Evolutionary conservation across 2,113 vertebrate species (phyloP), one percentile per base, ranked within the genome.

Genomic region (Parotia lawesii): DNA sequence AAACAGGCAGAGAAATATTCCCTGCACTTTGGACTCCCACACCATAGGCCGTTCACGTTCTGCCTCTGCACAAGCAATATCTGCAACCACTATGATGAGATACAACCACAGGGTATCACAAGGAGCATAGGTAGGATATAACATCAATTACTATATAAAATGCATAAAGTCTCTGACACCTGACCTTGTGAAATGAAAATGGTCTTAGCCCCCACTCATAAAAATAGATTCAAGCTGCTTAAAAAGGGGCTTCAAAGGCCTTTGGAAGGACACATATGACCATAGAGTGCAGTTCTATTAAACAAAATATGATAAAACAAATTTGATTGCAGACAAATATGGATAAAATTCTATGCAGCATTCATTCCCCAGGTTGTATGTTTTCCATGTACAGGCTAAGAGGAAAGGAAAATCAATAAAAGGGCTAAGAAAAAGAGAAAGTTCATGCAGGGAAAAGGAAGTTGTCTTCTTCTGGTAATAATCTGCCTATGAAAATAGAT

Each of bases 31-130:
- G 37, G 37, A 37, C 37, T 37, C 10, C 10, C 37, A 37, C 37
- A 37, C 37, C 37, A 37, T 5, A 40, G 10, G 17, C 11, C 1
- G 2, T 38, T 57, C 12, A 27, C 4, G 0, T 3, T n/a, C 45
- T 81, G 10, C 19, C 21, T 81, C 21, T 74, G 20, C 18, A 33
- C 5, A 2, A 10, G 21, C 21, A 38, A n/a, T 16, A 25, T 14
- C 22, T 66, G 28, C 29, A 74, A 2, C 13, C 3, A 13, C 18
- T 27, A 4, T 15, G 22, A 23, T 17, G 42, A 65, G 20, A 22
- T 19, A 21, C 3, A 67, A 33, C 13, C 23, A 42, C 38, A 57
- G 16, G 2, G 15, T 87, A 53, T 42, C 58, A 35, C 12, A 69
- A 65, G 54, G 18, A 71, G 3, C 4, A 54, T 1, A 50, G 5